Conservation (phyloP, 2,113 vertebrate genomes). For the Marmota monax region DNA sequence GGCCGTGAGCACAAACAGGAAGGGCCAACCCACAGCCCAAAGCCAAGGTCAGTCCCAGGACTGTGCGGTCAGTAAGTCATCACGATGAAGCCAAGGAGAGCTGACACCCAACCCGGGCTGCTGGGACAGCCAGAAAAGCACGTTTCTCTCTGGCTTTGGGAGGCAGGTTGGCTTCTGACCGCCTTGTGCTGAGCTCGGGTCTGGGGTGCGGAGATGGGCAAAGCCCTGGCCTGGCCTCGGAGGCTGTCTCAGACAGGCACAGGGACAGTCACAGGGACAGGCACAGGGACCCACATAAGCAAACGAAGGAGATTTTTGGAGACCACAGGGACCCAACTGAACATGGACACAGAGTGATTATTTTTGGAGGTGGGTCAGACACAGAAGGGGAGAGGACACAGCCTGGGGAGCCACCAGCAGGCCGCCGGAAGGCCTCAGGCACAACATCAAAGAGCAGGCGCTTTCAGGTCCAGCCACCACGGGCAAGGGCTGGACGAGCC, state of each 20-base stretch:
- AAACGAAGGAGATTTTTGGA: too few species aligned
- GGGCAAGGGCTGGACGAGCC: not conserved
- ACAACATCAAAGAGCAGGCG: not conserved
- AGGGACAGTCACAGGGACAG: too few species aligned
- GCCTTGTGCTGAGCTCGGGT: not conserved
- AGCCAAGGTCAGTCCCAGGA: rapidly evolving
- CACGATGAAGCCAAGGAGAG: not conserved
- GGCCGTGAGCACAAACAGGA: not conserved
- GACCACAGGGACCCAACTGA: not conserved
- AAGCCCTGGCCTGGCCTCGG: not conserved
- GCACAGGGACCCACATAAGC: rapidly evolving
- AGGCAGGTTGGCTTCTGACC: not conserved
- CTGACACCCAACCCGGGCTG: not conserved
- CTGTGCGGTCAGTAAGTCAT: not conserved
- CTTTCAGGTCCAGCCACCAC: not conserved
- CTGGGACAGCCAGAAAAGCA: not conserved
- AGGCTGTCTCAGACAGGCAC: not conserved
- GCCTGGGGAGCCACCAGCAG: not conserved
- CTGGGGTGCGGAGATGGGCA: not conserved
- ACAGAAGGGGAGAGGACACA: not conserved
- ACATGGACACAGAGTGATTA: not conserved
- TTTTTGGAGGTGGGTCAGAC: not conserved
- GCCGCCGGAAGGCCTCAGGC: not conserved
- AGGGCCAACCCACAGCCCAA: not conserved
- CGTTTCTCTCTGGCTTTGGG: not conserved